Evolutionary conservation across 1,140 invertebrate genomes (phyloP).

Genomic region (Eupristina koningsbergeri): DNA sequence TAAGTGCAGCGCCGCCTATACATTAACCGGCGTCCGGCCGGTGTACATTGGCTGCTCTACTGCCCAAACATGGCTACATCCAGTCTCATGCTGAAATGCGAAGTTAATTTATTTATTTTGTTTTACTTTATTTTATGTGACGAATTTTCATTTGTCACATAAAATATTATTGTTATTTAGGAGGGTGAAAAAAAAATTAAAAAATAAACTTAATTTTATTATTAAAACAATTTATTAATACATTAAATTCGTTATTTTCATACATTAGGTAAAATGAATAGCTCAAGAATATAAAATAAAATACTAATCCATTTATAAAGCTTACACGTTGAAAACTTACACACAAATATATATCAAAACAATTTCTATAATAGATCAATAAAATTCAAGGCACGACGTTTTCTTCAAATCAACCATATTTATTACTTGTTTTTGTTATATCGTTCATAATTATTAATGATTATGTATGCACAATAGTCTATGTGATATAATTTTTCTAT

Average conservation of each 20-base stretch:
- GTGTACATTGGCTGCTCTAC: too few relatives aligned
- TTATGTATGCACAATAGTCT: background rate
- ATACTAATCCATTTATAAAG: background rate
- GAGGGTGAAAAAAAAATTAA: background rate
- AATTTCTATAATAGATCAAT: background rate
- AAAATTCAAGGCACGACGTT: slow-evolving; percentile 40
- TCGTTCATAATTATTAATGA: background rate
- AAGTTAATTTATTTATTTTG: too few relatives aligned
- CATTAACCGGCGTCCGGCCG: too few relatives aligned
- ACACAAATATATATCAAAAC: background rate
- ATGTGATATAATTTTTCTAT: background rate
- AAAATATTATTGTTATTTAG: too few relatives aligned
- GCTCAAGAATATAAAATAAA: background rate
- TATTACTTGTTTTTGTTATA: background rate
- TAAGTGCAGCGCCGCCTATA: too few relatives aligned
- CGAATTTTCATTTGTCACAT: too few relatives aligned
- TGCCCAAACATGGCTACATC: too few relatives aligned
- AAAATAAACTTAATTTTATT: slow-evolving; percentile 2
- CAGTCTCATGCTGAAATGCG: too few relatives aligned
- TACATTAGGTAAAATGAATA: slow-evolving; percentile 21
- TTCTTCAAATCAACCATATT: slow-evolving; percentile 24
- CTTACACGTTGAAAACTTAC: background rate
- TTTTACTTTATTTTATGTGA: too few relatives aligned
- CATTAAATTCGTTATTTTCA: slow-evolving; percentile 12
- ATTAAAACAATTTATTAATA: slow-evolving; percentile 25